Conservation (phyloP, 2,888 invertebrate genomes). For the Caradrina clavipalpis region DNA sequence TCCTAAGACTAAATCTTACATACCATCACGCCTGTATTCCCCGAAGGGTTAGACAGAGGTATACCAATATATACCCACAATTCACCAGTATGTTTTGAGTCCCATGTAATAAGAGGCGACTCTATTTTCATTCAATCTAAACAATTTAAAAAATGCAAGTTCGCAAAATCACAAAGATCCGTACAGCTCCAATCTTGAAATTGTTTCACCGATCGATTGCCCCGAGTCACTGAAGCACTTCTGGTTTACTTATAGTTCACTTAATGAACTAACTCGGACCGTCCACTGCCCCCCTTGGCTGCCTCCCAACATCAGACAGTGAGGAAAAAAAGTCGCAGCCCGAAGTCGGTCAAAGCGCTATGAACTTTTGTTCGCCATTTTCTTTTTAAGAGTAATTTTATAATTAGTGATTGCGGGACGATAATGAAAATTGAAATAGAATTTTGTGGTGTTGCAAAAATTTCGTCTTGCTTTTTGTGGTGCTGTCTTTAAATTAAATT, state of each 20-base stretch:
- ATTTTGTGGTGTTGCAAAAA: constrained; percentile 1
- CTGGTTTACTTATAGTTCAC: constrained; percentile 59
- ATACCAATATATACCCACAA: no score
- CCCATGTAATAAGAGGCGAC: no score
- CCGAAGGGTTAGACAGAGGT: no score
- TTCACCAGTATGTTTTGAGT: no score
- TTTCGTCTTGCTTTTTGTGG: background rate
- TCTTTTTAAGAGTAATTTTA: constrained; percentile 44
- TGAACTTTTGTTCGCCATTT: constrained; percentile 38
- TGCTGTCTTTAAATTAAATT: background rate
- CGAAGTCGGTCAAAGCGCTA: constrained; percentile 52
- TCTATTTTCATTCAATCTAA: no score
- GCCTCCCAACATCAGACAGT: constrained; percentile 53
- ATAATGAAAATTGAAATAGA: constrained; percentile 14
- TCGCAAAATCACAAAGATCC: background rate
- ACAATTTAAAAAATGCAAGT: no score
- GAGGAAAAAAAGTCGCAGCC: constrained; percentile 37
- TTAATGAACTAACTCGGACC: constrained; percentile 63
- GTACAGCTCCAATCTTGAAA: constrained; percentile 34
- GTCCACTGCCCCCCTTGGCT: constrained; percentile 51
- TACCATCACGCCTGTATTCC: no score
- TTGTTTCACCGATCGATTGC: constrained; percentile 51
- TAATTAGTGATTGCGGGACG: constrained; percentile 28
- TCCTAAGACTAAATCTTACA: no score
- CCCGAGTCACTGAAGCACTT: constrained; percentile 35